Evolutionary conservation across 1,140 invertebrate species (phyloP).

Genomic region (Trichonephila clavipes): DNA sequence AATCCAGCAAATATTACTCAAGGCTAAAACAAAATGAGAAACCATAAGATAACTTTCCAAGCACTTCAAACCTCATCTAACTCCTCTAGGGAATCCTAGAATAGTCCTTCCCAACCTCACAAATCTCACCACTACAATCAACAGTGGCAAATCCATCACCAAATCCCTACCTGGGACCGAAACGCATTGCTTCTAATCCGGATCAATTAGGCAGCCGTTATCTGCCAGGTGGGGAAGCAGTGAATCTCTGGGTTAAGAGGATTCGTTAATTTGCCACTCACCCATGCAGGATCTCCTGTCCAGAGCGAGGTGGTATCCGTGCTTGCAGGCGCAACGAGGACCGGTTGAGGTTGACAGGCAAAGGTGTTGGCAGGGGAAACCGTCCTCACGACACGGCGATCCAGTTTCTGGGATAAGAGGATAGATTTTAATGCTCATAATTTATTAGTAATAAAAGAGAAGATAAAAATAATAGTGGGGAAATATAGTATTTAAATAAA

Average conservation of each 20-base stretch:
- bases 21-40: too few relatives aligned
- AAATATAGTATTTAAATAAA: too few relatives aligned
- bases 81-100: too few relatives aligned
- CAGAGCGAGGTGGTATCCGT: slow-evolving; percentile 87
- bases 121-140: too few relatives aligned
- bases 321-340: slow-evolving; percentile 88
- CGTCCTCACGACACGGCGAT: slow-evolving; percentile 78
- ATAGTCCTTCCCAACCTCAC: too few relatives aligned
- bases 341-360: slow-evolving; percentile 87
- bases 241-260: background rate
- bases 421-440: too few relatives aligned
- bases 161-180: background rate
- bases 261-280: slow-evolving; percentile 49
- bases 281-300: slow-evolving; percentile 84
- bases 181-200: background rate
- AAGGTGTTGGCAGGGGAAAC: slow-evolving; percentile 85
- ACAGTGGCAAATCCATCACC: background rate
- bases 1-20: too few relatives aligned
- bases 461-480: too few relatives aligned
- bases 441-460: too few relatives aligned
- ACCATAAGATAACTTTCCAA: too few relatives aligned
- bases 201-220: background rate
- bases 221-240: background rate
- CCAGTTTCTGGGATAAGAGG: slow-evolving; percentile 61
- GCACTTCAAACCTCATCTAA: too few relatives aligned